A percentile compares a stretch with the other conserved stretches of the same genome.
Evolutionary conservation across 2,888 invertebrate genomes (phyloP).

Genomic region (Himalopsyche japonica): DNA sequence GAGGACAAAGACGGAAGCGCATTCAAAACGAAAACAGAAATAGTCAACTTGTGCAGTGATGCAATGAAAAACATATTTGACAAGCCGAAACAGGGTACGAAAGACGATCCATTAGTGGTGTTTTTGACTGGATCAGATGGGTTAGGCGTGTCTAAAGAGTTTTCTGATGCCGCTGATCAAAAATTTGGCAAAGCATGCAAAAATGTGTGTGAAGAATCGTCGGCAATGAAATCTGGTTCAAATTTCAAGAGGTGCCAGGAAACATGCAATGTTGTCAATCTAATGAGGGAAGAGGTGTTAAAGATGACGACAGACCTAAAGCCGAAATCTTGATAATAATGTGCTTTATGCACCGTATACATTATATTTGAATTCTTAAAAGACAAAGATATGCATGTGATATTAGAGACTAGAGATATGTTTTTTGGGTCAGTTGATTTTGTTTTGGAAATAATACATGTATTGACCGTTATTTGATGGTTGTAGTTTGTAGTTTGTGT

Average conservation of each 20-base stretch:
- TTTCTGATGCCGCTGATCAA: background rate
- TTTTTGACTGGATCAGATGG: background rate
- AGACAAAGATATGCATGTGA: background rate
- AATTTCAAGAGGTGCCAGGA: constrained; percentile 6
- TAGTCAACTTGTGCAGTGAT: background rate
- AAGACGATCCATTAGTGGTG: background rate
- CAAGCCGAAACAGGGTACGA: background rate
- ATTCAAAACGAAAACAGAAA: background rate
- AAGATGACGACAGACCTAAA: constrained; percentile 12
- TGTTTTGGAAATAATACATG: no score
- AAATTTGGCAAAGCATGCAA: constrained; percentile 15
- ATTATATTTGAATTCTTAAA: background rate
- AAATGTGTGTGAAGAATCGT: background rate
- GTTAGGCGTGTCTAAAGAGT: background rate
- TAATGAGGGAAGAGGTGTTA: constrained; percentile 17
- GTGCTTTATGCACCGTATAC: background rate
- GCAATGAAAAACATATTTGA: background rate
- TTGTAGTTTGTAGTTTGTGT: no score
- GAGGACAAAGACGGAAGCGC: background rate
- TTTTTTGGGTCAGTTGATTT: no score
- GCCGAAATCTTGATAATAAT: background rate
- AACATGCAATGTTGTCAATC: background rate
- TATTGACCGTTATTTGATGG: no score
- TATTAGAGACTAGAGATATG: background rate
- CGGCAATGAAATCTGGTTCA: background rate